Percentiles rank a stretch among this genome's conserved stretches.
These are phyloP conservation scores for Campylorhamphus procurvoides DNA, from an alignment of 2,113 vertebrate species.

Conservation along the genomic window DNA sequence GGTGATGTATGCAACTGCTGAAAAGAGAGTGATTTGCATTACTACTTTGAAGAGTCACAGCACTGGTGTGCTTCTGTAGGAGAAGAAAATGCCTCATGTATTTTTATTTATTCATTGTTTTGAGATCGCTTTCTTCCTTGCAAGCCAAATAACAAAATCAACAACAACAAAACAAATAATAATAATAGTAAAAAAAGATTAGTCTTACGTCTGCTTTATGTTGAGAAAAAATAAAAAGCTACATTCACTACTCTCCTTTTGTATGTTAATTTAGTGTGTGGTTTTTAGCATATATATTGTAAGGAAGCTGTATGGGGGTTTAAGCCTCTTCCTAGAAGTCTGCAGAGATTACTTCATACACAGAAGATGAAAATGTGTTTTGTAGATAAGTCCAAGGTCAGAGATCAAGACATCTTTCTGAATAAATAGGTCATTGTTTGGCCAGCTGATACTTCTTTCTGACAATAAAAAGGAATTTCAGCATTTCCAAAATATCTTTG, in stretches of 20 bases:
- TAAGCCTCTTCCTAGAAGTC: not conserved
- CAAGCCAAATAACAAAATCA: not conserved
- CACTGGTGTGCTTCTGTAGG: not conserved
- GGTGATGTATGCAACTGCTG: not conserved
- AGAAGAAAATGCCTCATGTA: not conserved
- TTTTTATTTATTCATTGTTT: not conserved
- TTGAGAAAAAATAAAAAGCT: not conserved
- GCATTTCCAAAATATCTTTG: not conserved
- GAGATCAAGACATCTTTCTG: not conserved
- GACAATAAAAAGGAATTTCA: not conserved
- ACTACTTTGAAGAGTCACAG: not conserved
- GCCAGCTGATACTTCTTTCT: not conserved
- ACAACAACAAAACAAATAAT: not conserved
- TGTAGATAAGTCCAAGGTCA: not conserved
- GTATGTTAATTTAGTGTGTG: not conserved
- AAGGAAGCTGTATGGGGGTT: not conserved
- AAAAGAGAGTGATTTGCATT: not conserved
- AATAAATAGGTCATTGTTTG: not conserved
- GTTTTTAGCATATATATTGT: not conserved
- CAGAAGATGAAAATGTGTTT: not conserved
- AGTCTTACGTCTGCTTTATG: not conserved
- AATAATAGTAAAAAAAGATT: not conserved
- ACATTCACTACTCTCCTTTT: not conserved
- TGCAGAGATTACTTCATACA: not conserved
- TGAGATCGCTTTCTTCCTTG: not conserved